These are phyloP conservation scores for Anguilla obscura DNA, from an alignment of 2,797 vertebrate genomes.

Conservation along the genomic window DNA sequence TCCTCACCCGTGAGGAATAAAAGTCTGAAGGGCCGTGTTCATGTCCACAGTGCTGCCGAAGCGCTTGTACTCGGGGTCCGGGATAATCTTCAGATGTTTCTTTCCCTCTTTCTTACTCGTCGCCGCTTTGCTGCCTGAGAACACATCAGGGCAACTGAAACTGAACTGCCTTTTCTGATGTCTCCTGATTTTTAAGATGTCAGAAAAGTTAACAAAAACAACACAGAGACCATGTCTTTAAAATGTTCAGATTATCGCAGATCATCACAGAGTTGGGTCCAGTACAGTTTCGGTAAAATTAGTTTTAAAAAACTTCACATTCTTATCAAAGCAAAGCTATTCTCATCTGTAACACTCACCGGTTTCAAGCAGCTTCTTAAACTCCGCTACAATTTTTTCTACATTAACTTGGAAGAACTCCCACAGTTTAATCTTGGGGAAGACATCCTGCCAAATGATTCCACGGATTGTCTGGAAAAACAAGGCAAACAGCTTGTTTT, in stretches of 20 bases:
- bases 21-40: conserved; percentile 82
- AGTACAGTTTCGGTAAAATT: neutral
- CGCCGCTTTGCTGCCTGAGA: conserved; percentile 59
- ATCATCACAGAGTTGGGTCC: neutral
- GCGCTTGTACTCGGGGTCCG: conserved; percentile 81
- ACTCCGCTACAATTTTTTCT: conserved; percentile 77
- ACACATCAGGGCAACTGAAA: conserved; percentile 36
- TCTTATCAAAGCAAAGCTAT: neutral
- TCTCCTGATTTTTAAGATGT: neutral
- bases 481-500: neutral
- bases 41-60: conserved; percentile 86
- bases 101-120: conserved; percentile 64
- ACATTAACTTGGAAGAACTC: conserved; percentile 91
- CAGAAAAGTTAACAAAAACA: neutral
- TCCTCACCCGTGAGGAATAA: conserved; percentile 82
- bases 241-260: neutral
- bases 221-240: neutral
- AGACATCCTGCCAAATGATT: conserved; percentile 83
- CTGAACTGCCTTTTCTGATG: neutral
- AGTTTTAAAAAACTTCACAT: neutral
- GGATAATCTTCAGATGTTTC: conserved; percentile 77
- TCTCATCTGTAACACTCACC: conserved; percentile 62
- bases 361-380: conserved; percentile 75
- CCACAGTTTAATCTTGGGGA: conserved; percentile 84
- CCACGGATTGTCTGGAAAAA: conserved; percentile 77